Evolutionary conservation across 1,140 invertebrate genomes (phyloP), one percentile per base, ranked within the genome.

Genomic region (Olivierus martensii): DNA sequence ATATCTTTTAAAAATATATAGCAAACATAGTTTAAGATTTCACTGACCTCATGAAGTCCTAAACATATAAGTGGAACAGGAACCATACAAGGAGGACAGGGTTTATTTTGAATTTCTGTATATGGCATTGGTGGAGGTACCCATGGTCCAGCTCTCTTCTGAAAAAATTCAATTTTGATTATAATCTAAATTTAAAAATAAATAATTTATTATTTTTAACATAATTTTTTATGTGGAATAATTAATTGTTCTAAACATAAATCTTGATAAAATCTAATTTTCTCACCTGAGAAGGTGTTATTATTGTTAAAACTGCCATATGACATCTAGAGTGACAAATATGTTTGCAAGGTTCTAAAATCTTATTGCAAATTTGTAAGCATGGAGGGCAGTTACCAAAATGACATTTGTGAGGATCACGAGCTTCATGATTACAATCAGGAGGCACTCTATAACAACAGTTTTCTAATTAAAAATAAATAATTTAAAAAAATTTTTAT

Each of bases 371-470:
- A 14, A 78, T 69, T 62, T 84, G 79, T 37, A 71, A 72, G 66
- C 90, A 95, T 0, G 82, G 77, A 9, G 88, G 88, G 69, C 90
- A 95, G 10, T 79, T 74, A 0, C 83, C 85, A 67, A 86, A 87
- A 67, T 95, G 90, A 65, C 90, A 95, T 22, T 74, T 74, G 66
- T 95, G 90, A 11, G 75, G 75, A 52, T 83, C 74, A 12, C 77
- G 71, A 56, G 69, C 74, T 38, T 76, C 70, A 65, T 92, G 87
- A 59, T 87, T 79, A 66, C 90, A 93, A 44, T 82, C 79, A 28
- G 85, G 73, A 3, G 79, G 75, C 43, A 77, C 74, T 58, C 81
- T 84, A 59, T 19, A 65, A 62, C 42, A 48, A 56, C 51, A 28
- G 17, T 17, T 17, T 11, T 41, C 12, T 9, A 15, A 41, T 15